Evolutionary conservation across 1,140 invertebrate species (phyloP), one percentile per base, ranked within the genome.

Genomic region (Sminthurinus signatus): DNA sequence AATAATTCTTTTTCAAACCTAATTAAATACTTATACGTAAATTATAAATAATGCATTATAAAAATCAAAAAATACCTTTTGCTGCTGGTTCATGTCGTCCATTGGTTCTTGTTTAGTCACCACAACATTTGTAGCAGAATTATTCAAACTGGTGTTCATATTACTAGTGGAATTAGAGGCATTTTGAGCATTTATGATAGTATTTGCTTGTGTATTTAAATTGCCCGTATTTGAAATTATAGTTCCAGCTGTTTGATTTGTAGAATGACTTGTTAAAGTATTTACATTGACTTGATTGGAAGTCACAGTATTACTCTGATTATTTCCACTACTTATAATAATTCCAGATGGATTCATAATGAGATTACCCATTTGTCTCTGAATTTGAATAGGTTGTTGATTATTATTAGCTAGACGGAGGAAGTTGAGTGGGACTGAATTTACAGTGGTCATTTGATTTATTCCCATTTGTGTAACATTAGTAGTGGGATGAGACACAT

Each of bases 91-190:
- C 43, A 50, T 43, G 25, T 8, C 32, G 31, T 60, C 50, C 43
- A 19, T n/a, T n/a, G 46, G 44, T 51, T 60, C 43, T 32, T 60
- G 58, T 0, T 42, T 36, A n/a, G 29, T 61, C 15, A 67, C 28
- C 31, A 67, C 57, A n/a, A 56, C 21, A 61, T 67, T 63, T 43
- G 63, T 48, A 48, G 63, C 65, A 31, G 65, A 57, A 0, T 62
- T 60, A 17, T 43, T 31, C 8, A 67, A 43, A 46, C 63, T 60
- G 39, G 58, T 59, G 4, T 62, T 52, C 23, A n/a, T 14, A 19
- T 48, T 19, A 10, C 23, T 5, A 19, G n/a, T n/a, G n/a, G n/a
- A n/a, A n/a, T n/a, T n/a, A n/a, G n/a, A n/a, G n/a, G n/a, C n/a
- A n/a, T n/a, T n/a, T 48, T 25, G 44, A 25, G 5, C 23, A 48